A percentile compares a stretch with the other conserved stretches of the same genome.
Evolutionary conservation across 2,113 vertebrate species (phyloP).

Genomic region (Echinops telfairi): DNA sequence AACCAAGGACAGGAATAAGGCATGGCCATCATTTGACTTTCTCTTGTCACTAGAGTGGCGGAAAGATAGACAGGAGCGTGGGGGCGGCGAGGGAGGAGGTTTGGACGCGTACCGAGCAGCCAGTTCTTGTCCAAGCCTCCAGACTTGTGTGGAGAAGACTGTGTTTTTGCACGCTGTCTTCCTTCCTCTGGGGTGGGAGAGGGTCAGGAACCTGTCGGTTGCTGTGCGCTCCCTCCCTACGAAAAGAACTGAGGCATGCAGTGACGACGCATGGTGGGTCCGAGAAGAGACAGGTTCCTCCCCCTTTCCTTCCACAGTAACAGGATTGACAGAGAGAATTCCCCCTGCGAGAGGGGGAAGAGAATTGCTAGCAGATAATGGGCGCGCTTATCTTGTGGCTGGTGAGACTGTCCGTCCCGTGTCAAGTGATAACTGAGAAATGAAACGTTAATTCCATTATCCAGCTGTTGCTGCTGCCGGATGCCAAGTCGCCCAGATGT

Average conservation of each 20-base stretch:
- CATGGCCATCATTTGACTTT: neutral
- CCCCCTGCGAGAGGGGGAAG: conserved; percentile 26
- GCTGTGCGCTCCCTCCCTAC: neutral
- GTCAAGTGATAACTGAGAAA: conserved; percentile 67
- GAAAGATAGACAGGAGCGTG: neutral
- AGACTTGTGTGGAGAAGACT: neutral
- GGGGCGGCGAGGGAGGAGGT: rapidly evolving
- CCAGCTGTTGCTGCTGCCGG: conserved; percentile 67
- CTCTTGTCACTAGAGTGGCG: conserved; percentile 15
- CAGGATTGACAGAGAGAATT: conserved; percentile 73
- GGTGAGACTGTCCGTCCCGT: conserved; percentile 60
- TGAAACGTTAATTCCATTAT: conserved; percentile 75
- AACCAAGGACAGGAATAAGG: neutral
- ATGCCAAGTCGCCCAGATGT: conserved; percentile 75
- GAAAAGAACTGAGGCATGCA: conserved; percentile 57
- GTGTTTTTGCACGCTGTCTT: neutral
- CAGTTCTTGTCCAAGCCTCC: conserved; percentile 31
- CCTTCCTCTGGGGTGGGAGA: conserved; percentile 48
- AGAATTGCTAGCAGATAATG: conserved; percentile 35
- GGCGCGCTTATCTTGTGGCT: conserved; percentile 26
- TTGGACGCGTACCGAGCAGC: neutral
- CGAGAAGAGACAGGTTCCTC: conserved; percentile 36
- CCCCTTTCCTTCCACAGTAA: conserved; percentile 42
- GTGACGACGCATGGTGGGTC: neutral
- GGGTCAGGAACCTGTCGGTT: conserved; percentile 59